phyloP scores from a whole-genome alignment of 2,888 invertebrate species.

The Conus canariensis region DNA sequence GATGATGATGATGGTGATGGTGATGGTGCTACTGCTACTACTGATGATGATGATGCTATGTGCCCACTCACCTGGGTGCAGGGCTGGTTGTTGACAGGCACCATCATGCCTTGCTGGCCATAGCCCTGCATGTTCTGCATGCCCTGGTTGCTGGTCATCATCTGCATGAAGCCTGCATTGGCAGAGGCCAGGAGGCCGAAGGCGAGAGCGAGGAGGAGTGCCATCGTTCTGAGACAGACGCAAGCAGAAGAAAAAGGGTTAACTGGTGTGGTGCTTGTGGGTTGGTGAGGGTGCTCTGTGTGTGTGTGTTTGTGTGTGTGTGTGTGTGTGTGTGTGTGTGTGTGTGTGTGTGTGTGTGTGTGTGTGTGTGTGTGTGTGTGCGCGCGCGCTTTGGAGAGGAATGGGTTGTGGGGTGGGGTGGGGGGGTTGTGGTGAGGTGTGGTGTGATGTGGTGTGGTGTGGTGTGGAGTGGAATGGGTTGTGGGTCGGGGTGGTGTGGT shows the following conservation, averaged over 20 bases:
- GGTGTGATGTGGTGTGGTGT: no score
- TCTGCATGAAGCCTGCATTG: constrained; percentile 5
- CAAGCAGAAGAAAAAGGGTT: background rate
- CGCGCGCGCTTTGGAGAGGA: no score
- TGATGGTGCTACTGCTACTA: background rate
- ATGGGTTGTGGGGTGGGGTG: no score
- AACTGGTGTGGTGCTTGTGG: background rate
- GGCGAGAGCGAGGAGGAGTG: constrained; percentile 29
- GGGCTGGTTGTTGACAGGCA: background rate
- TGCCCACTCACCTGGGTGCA: constrained; percentile 9
- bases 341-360: no score
- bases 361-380: no score
- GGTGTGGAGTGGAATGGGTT: no score
- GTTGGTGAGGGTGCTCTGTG: no score
- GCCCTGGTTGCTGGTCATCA: background rate
- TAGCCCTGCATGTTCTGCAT: background rate
- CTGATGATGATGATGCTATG: no score
- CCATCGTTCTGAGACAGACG: constrained; percentile 36
- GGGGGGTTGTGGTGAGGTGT: no score
- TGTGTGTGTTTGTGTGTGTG: no score
- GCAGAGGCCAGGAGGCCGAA: constrained; percentile 25
- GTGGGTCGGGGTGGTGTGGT: no score
- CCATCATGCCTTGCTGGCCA: background rate
- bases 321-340: no score
- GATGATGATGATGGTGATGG: background rate